Conservation (phyloP, 2,888 invertebrate genomes). For the Stenchaetothrips biformis region DNA sequence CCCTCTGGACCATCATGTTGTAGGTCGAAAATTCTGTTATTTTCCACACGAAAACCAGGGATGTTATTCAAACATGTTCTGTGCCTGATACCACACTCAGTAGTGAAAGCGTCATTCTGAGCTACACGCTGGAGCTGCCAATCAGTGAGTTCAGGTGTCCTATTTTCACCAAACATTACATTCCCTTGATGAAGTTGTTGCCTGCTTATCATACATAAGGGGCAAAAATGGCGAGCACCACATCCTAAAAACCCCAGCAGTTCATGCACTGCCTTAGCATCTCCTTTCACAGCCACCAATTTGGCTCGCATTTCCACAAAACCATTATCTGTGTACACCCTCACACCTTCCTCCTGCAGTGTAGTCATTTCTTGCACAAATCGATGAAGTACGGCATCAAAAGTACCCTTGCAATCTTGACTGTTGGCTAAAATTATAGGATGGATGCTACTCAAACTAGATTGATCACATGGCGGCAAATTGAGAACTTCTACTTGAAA, state of each 20-base stretch:
- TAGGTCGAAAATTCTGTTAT: too few species aligned
- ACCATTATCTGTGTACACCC: neutral
- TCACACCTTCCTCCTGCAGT: neutral
- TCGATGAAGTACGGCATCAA: neutral
- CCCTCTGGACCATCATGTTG: neutral
- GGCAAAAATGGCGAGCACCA: neutral
- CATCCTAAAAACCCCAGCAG: neutral
- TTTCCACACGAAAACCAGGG: neutral
- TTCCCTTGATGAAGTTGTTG: neutral
- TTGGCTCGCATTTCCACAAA: neutral
- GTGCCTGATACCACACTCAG: neutral
- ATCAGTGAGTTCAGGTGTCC: neutral
- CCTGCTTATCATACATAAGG: neutral
- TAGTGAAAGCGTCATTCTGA: neutral
- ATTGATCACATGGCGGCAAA: neutral
- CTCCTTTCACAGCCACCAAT: neutral
- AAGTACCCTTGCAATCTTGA: neutral
- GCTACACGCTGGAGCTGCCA: neutral
- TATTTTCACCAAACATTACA: neutral
- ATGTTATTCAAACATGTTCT: neutral
- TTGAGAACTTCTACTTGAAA: neutral
- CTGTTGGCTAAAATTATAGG: neutral
- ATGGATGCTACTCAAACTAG: neutral
- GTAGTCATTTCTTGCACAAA: neutral
- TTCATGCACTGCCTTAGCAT: neutral